Evolutionary conservation across 2,888 invertebrate species (phyloP), one percentile per base, ranked within the genome.

Genomic region (Gibbula magus): DNA sequence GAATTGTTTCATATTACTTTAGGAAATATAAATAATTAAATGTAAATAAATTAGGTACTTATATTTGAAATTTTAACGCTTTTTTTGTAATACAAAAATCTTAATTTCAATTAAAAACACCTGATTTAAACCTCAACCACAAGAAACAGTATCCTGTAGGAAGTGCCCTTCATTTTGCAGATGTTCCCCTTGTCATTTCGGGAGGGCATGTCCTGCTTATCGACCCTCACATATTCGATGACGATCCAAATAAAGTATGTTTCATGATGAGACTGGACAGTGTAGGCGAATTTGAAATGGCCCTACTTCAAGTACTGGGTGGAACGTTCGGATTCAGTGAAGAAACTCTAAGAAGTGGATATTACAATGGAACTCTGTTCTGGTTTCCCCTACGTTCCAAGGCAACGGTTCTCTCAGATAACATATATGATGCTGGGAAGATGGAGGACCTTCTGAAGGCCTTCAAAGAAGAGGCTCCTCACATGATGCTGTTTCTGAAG

Each of bases 361-460:
- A 79, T 70, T 78, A 53, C 35, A 16, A 79, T 7, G 91, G 91
- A 35, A 91, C 90, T 7, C 45, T 91, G 20, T 91, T 91, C 79
- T 84, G 91, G 82, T 91, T 91, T 81, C 90, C 91, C 3, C 81
- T 91, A n/a, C 83, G 91, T 0, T 77, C 82, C 35, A 67, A 51
- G 22, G 39, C 75, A n/a, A 89, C 91, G 10, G 81, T 82, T 5
- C 78, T 91, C 3, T 90, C 89, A 18, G 82, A 85, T n/a, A 88
- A 79, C 4, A 52, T 87, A n/a, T 90, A 89, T 75, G 77, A 79
- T 22, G 54, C 79, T 20, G 77, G 81, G 8, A 87, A 88, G 75
- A 82, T 90, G n/a, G 67, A 79, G 7, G 83, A 85, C n/a, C 77
- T 91, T 13, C 88, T 90, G 32, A 56, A 83, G 16, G 81, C 86